Evolutionary conservation across 2,888 invertebrate genomes (phyloP), one percentile per base, ranked within the genome.

Genomic region (Harpagoxenus sublaevis): DNA sequence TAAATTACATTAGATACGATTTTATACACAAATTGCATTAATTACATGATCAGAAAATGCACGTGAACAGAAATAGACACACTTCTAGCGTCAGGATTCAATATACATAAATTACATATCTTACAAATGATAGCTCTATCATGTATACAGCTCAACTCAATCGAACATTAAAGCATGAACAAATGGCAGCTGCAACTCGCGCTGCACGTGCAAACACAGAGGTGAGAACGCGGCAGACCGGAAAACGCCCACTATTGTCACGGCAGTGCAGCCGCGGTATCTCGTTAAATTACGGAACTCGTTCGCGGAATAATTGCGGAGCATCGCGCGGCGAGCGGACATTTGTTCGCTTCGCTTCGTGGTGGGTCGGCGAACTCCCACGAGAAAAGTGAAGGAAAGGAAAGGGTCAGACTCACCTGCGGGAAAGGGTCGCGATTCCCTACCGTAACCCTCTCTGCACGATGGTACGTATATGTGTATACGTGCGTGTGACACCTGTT

Each of bases 401-500:
- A 73, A 71, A 48, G 73, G 88, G 89, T 88, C 85, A 70, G 83
- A 45, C 31, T 88, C 93, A 94, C 93, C 94, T 94, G 93, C 87
- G 77, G 48, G 90, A 83, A 68, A 92, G 92, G 92, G 91, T 90
- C 86, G 66, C 84, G 89, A 92, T 91, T 89, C 89, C 84, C 86
- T 84, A 6, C 10, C 86, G 68, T 89, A 93, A 90, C 90, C 90
- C 92, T 89, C 89, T 89, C 90, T 53, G 66, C 68, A 62, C 45
- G 15, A n/a, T 51, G n/a, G 23, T 74, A 74, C 57, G 57, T 62
- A 23, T 31, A 74, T 71, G 23, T 81, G 63, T 82, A 74, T 71
- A 60, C 31, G 63, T 35, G 53, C 55, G 55, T 66, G 60, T 66
- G 60, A 70, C 87, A 90, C 91, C 90, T 91, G 91, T 89, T 90